A percentile compares a stretch with the other conserved stretches of the same genome.
phyloP scores from a whole-genome alignment of 2,888 invertebrate genomes.

The Rotaria magnacalcarata region DNA sequence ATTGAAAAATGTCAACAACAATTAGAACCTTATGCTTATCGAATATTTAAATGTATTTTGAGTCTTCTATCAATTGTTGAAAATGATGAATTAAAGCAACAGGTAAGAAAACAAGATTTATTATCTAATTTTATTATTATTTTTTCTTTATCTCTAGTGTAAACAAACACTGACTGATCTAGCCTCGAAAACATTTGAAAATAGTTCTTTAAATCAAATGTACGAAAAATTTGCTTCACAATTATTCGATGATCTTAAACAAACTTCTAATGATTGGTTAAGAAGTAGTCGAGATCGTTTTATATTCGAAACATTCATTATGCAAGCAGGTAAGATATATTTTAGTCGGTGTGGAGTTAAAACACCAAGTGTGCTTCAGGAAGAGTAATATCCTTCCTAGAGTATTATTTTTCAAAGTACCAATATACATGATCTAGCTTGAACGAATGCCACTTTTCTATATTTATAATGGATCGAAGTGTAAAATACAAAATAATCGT shows the following conservation, averaged over 20 bases:
- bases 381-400: too few relatives aligned
- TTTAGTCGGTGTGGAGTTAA: too few relatives aligned
- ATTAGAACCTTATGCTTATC: not conserved
- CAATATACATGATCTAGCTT: too few relatives aligned
- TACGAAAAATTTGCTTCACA: constrained; percentile 3
- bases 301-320: constrained; percentile 65
- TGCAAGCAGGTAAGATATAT: constrained; percentile 52
- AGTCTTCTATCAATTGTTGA: not conserved
- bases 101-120: not conserved
- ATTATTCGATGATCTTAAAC: constrained; percentile 60
- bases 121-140: too few relatives aligned
- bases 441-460: too few relatives aligned
- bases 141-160: not conserved
- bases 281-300: constrained; percentile 67
- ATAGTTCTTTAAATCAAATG: not conserved
- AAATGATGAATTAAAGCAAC: constrained; percentile 31
- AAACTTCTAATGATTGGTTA: constrained; percentile 67
- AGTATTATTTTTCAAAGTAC: too few relatives aligned
- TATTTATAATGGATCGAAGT: too few relatives aligned
- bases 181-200: not conserved
- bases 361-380: too few relatives aligned
- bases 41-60: constrained; percentile 31
- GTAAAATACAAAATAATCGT: too few relatives aligned
- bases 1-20: constrained; percentile 17
- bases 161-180: not conserved